Evolutionary conservation across 2,888 invertebrate genomes (phyloP).

Genomic region (Nemotelus nigrinus): DNA sequence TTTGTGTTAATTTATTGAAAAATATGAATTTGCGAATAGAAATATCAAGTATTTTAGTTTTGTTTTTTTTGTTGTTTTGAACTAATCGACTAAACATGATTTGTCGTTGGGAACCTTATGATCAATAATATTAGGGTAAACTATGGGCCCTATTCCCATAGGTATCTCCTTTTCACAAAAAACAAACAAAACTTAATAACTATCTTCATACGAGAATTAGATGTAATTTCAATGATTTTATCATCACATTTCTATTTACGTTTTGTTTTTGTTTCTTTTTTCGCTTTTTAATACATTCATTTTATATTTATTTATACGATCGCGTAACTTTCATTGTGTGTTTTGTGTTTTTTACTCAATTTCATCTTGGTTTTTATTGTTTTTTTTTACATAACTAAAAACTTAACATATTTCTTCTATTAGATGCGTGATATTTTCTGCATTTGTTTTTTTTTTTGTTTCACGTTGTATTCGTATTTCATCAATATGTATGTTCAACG

Average conservation of each 20-base stretch:
- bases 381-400: neutral
- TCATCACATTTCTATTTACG: slow-evolving; percentile 17
- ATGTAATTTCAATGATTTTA: slow-evolving; percentile 22
- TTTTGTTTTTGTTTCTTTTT: too few species aligned
- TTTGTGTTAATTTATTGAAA: too few species aligned
- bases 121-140: too few species aligned
- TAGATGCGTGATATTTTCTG: neutral
- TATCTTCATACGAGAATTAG: neutral
- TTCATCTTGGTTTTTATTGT: slow-evolving; percentile 19
- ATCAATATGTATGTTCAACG: neutral
- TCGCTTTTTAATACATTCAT: too few species aligned
- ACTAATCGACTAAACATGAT: too few species aligned
- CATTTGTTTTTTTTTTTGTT: neutral
- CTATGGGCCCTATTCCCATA: too few species aligned
- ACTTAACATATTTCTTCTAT: neutral
- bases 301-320: neutral
- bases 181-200: too few species aligned
- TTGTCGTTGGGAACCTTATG: too few species aligned
- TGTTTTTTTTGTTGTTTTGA: too few species aligned
- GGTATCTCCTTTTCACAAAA: too few species aligned
- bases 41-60: too few species aligned
- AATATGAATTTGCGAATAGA: too few species aligned
- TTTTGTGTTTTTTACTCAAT: slow-evolving; percentile 12
- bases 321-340: slow-evolving; percentile 9
- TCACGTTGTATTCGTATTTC: neutral